These are phyloP conservation scores for Bucco capensis DNA, from an alignment of 2,113 vertebrate species.

Conservation along the genomic window DNA sequence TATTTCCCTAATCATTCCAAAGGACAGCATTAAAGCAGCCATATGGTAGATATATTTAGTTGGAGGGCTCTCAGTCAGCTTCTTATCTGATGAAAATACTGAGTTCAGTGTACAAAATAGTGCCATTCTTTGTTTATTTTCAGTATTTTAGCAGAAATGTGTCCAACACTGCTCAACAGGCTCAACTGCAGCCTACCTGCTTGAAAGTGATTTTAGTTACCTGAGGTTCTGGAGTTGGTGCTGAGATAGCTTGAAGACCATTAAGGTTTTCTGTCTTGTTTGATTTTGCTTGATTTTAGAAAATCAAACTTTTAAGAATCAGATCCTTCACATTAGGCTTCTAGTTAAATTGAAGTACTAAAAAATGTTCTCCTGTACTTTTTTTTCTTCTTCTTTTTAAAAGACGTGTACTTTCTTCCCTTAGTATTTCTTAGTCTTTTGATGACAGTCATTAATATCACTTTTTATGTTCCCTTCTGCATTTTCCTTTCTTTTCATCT, in stretches of 20 bases:
- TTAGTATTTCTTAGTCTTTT: background rate
- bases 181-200: background rate
- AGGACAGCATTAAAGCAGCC: background rate
- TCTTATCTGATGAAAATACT: background rate
- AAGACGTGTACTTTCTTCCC: background rate
- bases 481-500: background rate
- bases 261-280: background rate
- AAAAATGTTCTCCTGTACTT: background rate
- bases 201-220: background rate
- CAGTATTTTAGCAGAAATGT: background rate
- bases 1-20: background rate
- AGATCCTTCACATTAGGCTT: background rate
- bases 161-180: background rate
- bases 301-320: background rate
- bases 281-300: background rate
- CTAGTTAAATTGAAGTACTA: background rate
- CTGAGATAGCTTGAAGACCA: background rate
- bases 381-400: background rate
- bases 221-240: background rate
- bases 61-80: background rate
- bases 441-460: background rate
- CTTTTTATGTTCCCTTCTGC: background rate
- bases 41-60: background rate
- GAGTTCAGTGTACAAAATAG: background rate
- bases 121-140: background rate